A percentile compares a stretch with the other conserved stretches of the same genome.
Evolutionary conservation across 1,140 invertebrate species (phyloP).

Genomic region (Calliopsis andreniformis): DNA sequence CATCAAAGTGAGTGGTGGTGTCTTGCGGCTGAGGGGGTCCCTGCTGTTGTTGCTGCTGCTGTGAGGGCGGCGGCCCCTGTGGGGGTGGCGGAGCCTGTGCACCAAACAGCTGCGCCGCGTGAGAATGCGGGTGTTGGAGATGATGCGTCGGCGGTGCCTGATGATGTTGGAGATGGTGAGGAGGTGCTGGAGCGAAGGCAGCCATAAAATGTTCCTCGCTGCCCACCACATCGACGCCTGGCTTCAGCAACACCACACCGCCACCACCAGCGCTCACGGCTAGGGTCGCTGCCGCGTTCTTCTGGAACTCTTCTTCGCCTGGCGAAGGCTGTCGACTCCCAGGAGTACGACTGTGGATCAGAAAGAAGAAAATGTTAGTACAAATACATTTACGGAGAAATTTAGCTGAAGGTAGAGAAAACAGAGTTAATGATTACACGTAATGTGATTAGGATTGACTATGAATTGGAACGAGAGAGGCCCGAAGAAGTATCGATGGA

Average conservation of each 20-base stretch:
- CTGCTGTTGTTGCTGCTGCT: slow-evolving; percentile 86
- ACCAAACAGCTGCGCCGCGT: slow-evolving; percentile 79
- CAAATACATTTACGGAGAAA: not conserved
- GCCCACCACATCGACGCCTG: slow-evolving; percentile 83
- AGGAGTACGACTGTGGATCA: slow-evolving; percentile 87
- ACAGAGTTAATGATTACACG: not conserved
- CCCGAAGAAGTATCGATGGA: not conserved
- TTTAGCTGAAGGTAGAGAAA: not conserved
- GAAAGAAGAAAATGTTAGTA: slow-evolving; percentile 28
- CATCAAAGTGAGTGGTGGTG: slow-evolving; percentile 81
- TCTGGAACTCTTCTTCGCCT: slow-evolving; percentile 90
- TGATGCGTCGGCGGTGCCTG: slow-evolving; percentile 81
- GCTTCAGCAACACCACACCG: slow-evolving; percentile 80
- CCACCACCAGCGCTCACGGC: slow-evolving; percentile 76
- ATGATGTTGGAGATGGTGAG: slow-evolving; percentile 82
- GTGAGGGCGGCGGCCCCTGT: slow-evolving; percentile 78
- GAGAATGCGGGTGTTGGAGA: slow-evolving; percentile 79
- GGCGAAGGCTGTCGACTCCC: slow-evolving; percentile 95
- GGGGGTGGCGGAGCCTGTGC: slow-evolving; percentile 80
- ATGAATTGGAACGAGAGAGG: not conserved
- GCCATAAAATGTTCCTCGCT: slow-evolving; percentile 81
- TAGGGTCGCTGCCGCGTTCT: slow-evolving; percentile 82
- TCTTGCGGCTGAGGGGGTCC: slow-evolving; percentile 79
- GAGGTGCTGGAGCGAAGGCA: slow-evolving; percentile 83
- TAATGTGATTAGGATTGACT: not conserved